Percentiles rank a stretch among this genome's conserved stretches.
Evolutionary conservation across 1,140 invertebrate species (phyloP).

Genomic region (Panulirus ornatus): DNA sequence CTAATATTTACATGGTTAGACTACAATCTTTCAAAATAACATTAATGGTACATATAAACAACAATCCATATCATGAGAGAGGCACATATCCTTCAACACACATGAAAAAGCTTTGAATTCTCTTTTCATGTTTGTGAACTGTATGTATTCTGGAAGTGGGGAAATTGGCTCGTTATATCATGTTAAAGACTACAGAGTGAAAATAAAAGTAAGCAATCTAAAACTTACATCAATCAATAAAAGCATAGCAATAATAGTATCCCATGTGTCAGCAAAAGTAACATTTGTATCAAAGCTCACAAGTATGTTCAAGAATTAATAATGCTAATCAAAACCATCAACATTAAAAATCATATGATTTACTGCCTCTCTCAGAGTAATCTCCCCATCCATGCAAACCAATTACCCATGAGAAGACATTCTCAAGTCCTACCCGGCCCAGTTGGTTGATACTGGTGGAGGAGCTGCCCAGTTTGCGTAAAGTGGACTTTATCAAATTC

Average conservation of each 20-base stretch:
- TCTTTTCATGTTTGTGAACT: too few relatives aligned
- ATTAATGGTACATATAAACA: not conserved
- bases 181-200: too few relatives aligned
- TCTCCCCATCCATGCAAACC: conserved; percentile 14
- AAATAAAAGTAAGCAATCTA: too few relatives aligned
- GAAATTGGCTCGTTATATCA: too few relatives aligned
- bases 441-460: not conserved
- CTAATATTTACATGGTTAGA: conserved; percentile 8
- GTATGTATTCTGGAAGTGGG: too few relatives aligned
- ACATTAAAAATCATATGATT: not conserved
- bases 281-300: not conserved
- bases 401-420: not conserved
- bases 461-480: conserved; percentile 10
- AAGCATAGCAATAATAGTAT: too few relatives aligned
- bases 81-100: conserved; percentile 5
- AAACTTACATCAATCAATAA: too few relatives aligned
- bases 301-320: conserved; percentile 8
- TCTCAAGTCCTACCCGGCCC: conserved; percentile 9
- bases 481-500: conserved; percentile 17
- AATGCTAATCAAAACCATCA: not conserved
- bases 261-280: too few relatives aligned
- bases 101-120: not conserved
- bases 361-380: conserved; percentile 5
- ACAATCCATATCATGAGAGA: not conserved
- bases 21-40: not conserved